Conservation (phyloP, 1,140 invertebrate species). For the Trichonephila inaurata region DNA sequence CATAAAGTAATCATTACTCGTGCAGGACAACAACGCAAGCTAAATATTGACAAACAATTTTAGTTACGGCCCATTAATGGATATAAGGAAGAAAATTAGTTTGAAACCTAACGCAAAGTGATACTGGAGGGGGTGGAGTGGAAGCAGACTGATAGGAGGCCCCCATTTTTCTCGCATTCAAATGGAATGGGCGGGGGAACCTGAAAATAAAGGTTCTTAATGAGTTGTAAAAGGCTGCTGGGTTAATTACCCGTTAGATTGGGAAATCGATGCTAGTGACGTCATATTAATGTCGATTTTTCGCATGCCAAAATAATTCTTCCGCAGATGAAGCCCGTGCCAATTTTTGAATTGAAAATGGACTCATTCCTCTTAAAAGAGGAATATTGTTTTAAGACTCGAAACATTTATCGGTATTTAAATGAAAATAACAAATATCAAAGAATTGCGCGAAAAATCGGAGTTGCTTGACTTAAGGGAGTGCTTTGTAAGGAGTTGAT, state of each 20-base stretch:
- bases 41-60: constrained; percentile 69
- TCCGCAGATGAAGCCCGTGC: constrained; percentile 1
- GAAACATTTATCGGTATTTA: no score
- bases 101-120: background rate
- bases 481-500: no score
- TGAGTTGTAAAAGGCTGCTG: constrained; percentile 65
- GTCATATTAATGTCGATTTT: constrained; percentile 41
- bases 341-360: background rate
- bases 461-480: no score
- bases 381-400: background rate
- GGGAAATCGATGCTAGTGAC: constrained; percentile 61
- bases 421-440: no score
- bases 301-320: background rate
- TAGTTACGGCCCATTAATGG: constrained; percentile 56
- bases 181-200: background rate
- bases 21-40: background rate
- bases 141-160: background rate
- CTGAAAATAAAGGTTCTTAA: constrained; percentile 43
- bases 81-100: constrained; percentile 53
- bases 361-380: background rate
- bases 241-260: constrained; percentile 72
- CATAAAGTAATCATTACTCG: constrained; percentile 21
- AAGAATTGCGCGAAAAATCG: no score
- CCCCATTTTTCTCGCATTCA: constrained; percentile 22
- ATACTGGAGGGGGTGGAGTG: background rate